Evolutionary conservation across 64 coral and sea anemone species (phyloP).

Genomic region (Pocillopora damicornis): DNA sequence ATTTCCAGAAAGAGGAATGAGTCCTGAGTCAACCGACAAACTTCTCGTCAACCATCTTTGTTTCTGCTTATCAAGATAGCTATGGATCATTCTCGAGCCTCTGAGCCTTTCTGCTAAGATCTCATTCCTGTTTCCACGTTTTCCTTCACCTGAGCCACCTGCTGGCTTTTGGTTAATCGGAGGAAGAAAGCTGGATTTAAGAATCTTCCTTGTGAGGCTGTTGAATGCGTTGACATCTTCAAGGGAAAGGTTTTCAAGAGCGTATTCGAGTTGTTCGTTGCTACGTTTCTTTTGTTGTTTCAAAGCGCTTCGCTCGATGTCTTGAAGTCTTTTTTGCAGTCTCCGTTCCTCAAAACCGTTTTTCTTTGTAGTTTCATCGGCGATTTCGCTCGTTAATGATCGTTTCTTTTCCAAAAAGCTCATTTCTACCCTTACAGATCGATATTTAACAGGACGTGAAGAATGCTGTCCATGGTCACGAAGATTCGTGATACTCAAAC

Average conservation of each 20-base stretch:
- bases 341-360: constrained; percentile 19
- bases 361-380: constrained; percentile 32
- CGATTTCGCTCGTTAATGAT: constrained; percentile 27
- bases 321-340: constrained; percentile 5
- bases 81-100: constrained; percentile 9
- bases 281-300: constrained; percentile 28
- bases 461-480: not conserved
- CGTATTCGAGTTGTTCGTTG: constrained; percentile 18
- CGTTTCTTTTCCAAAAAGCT: not conserved
- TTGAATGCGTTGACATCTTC: constrained; percentile 10
- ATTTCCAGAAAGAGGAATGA: not conserved
- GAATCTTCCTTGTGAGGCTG: constrained; percentile 25
- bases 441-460: not conserved
- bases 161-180: not conserved
- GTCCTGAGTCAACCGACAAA: not conserved
- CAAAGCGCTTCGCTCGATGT: not conserved
- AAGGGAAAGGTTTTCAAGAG: constrained; percentile 11
- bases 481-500: not conserved
- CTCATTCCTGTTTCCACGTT: not conserved
- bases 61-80: not conserved
- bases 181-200: constrained; percentile 24
- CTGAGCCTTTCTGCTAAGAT: constrained; percentile 2
- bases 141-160: not conserved
- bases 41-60: constrained; percentile 13
- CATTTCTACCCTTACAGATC: not conserved